Evolutionary conservation across 2,797 vertebrate genomes (phyloP), one percentile per base, ranked within the genome.

Genomic region (Pangasius mekongensis): DNA sequence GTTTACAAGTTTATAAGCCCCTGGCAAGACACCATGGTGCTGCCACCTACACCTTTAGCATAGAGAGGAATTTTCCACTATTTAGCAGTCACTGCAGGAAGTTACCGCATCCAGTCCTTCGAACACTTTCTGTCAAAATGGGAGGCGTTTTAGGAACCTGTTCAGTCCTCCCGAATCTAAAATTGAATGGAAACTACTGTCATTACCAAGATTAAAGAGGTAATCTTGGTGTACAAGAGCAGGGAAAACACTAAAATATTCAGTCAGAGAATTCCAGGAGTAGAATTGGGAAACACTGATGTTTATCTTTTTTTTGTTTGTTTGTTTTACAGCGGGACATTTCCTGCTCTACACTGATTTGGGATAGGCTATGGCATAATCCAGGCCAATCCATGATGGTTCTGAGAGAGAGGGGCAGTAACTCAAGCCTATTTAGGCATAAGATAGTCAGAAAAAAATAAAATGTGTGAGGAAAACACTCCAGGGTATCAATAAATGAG

Each of bases 401-500:
- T 30, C 7, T 33, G n/a, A 78, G 49, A 22, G 49, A 18, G 49
- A 22, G 49, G 9, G 76, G 27, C 27, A 52, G 43, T 30, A 18
- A n/a, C 74, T 27, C 33, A 67, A 39, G 7, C 20, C 18, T 39
- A 71, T 22, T 71, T 22, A 74, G 5, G 22, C 6, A 5, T 20
- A 77, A 54, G 30, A 58, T 43, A 60, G 20, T 18, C 0, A 27
- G 24, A 5, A 83, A 18, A 62, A 27, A 47, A 64, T 9, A 0
- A 27, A 36, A 39, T 39, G n/a, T 9, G 3, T 18, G 54, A 22
- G 2, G 3, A 52, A 66, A 78, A 49, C 27, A 47, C 2, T 10
- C 22, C 76, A 85, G 16, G 5, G 18, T 2, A 86, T 7, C 8
- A 89, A 81, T 83, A 89, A 30, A 16, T 47, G 56, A 77, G 82